phyloP scores from a whole-genome alignment of 2,113 vertebrate genomes.

The Neotoma lepida region DNA sequence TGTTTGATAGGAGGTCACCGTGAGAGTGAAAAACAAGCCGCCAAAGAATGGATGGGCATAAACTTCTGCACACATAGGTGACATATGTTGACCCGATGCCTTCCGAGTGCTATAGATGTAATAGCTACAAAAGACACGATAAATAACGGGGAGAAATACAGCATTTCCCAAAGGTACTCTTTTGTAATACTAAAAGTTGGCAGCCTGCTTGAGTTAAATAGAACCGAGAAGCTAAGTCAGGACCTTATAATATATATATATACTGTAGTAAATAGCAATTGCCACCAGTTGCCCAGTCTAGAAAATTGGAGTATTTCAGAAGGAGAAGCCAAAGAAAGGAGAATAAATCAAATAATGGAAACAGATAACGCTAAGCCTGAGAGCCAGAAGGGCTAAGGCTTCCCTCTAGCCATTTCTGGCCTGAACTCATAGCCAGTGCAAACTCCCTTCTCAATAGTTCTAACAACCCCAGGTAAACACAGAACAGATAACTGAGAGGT shows the following conservation, averaged over 20 bases:
- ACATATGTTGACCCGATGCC: not conserved
- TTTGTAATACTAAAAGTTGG: not conserved
- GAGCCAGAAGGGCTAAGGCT: not conserved
- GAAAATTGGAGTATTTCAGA: not conserved
- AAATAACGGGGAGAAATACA: not conserved
- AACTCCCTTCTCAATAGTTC: conserved; percentile 31
- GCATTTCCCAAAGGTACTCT: not conserved
- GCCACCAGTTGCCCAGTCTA: not conserved
- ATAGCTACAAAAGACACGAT: not conserved
- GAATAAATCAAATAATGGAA: not conserved
- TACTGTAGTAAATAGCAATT: not conserved
- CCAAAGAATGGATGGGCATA: not conserved
- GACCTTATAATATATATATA: not conserved
- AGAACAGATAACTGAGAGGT: conserved; percentile 39
- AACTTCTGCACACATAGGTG: not conserved
- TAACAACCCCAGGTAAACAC: conserved; percentile 27
- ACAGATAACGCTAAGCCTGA: not conserved
- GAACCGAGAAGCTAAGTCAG: not conserved
- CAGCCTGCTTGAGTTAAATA: conserved; percentile 7
- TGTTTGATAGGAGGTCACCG: not conserved
- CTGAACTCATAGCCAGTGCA: not conserved
- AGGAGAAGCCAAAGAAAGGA: not conserved
- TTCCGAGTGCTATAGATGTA: conserved; percentile 23
- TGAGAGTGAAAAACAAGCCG: not conserved
- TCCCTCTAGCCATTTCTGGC: not conserved